A percentile compares a stretch with the other conserved stretches of the same genome.
These are phyloP conservation scores for Catostylus mosaicus DNA, from an alignment of 30 jellyfish, hydroid and myxozoan species.

Conservation along the genomic window DNA sequence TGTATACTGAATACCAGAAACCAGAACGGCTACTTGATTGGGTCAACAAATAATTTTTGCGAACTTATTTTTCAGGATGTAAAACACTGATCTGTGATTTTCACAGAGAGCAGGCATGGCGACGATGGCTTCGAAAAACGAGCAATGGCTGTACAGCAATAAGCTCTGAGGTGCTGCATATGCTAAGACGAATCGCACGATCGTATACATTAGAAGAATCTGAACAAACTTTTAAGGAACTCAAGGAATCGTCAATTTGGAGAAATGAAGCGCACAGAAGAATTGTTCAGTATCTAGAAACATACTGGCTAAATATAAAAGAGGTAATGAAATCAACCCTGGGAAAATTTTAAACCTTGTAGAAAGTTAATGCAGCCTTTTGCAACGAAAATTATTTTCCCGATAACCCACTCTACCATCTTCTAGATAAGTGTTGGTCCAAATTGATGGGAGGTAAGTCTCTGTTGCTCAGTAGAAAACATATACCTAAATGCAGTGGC, in stretches of 20 bases:
- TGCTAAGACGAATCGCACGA: slow-evolving; percentile 3
- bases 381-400: no score
- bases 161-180: background rate
- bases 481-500: no score
- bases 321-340: no score
- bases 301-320: background rate
- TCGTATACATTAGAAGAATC: background rate
- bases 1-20: background rate
- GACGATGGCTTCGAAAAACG: slow-evolving; percentile 30
- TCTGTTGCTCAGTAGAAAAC: no score
- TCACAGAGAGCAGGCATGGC: slow-evolving; percentile 62
- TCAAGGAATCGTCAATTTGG: slow-evolving; percentile 2
- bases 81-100: slow-evolving; percentile 9
- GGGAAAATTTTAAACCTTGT: no score
- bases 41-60: background rate
- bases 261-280: background rate
- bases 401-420: no score
- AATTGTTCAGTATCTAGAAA: background rate
- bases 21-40: background rate
- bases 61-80: background rate
- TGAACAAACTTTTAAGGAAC: background rate
- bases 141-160: background rate
- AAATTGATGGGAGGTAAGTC: no score
- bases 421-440: no score
- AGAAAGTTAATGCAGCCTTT: no score